Percentiles rank a stretch among this genome's conserved stretches.
These are phyloP conservation scores for Aptenodytes forsteri DNA, from an alignment of 2,113 vertebrate species.

Conservation along the genomic window DNA sequence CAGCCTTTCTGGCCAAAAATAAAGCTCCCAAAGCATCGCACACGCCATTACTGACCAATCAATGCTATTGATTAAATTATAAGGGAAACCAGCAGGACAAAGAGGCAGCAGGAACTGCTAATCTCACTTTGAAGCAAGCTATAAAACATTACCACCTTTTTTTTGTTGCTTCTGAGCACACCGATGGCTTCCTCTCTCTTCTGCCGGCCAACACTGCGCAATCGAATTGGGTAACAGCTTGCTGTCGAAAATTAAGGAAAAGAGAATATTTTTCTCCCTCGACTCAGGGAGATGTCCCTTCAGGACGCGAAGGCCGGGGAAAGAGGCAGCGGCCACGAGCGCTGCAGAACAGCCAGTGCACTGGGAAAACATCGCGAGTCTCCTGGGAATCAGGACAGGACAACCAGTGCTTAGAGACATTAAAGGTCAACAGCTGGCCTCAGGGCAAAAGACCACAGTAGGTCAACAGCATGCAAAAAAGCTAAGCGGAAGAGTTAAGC, in stretches of 20 bases:
- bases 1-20: not conserved
- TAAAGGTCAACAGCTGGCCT: not conserved
- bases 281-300: not conserved
- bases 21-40: not conserved
- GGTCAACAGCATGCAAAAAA: not conserved
- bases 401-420: not conserved
- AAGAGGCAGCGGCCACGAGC: rapidly evolving
- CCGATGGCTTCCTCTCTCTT: not conserved
- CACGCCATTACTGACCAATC: not conserved
- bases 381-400: not conserved
- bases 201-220: not conserved
- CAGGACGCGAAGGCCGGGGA: rapidly evolving
- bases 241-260: not conserved
- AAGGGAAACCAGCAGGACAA: not conserved
- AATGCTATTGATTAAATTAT: not conserved
- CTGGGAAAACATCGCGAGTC: not conserved
- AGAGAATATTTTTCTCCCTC: not conserved
- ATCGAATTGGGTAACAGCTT: not conserved
- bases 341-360: rapidly evolving
- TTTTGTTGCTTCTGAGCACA: not conserved
- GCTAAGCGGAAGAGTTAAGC: not conserved
- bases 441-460: not conserved
- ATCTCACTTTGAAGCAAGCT: not conserved
- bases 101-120: not conserved
- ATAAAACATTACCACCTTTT: not conserved